Conservation (phyloP, 2,113 vertebrate genomes). For the Peromyscus polionotus region DNA sequence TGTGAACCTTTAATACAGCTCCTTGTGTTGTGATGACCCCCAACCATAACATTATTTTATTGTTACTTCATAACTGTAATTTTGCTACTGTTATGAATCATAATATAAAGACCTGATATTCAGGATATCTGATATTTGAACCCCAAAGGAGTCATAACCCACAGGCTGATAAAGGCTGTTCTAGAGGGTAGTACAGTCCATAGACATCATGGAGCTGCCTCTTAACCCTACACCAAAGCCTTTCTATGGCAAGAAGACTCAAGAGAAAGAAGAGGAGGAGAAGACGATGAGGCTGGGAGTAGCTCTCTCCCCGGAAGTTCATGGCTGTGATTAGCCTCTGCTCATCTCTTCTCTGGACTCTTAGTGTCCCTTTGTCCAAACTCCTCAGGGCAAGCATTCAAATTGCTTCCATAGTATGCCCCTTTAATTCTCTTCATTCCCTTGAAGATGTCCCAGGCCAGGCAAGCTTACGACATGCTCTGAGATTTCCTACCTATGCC, state of each 20-base stretch:
- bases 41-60: not conserved
- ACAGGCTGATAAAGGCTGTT: not conserved
- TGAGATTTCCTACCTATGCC: not conserved
- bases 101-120: not conserved
- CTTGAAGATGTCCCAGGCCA: not conserved
- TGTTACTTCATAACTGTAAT: not conserved
- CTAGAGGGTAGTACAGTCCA: not conserved
- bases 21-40: not conserved
- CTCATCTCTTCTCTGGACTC: not conserved
- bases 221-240: not conserved
- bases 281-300: not conserved
- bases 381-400: not conserved
- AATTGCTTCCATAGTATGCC: not conserved
- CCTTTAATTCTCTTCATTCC: conserved; percentile 30
- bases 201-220: not conserved
- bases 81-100: not conserved
- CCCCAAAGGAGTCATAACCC: not conserved
- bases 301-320: not conserved
- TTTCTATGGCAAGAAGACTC: not conserved
- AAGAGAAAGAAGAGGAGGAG: not conserved
- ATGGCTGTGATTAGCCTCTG: not conserved
- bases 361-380: not conserved
- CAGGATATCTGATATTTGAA: not conserved
- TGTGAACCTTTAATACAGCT: not conserved
- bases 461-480: not conserved